These are phyloP conservation scores for Tauraco erythrolophus DNA, from an alignment of 2,113 vertebrate species.

Conservation along the genomic window DNA sequence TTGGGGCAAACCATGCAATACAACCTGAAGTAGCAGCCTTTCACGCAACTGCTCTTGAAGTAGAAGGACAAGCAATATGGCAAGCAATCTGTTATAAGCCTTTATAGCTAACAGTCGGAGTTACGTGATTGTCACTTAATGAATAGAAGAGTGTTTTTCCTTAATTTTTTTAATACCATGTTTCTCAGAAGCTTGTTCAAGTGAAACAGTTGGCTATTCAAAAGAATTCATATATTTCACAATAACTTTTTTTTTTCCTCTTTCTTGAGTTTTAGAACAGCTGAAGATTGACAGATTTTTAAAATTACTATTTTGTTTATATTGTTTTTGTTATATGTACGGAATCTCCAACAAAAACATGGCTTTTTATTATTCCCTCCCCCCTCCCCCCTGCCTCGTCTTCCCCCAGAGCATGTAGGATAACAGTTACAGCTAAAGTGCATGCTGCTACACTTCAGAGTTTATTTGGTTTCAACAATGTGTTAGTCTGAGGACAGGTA, in stretches of 20 bases:
- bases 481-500: background rate
- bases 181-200: background rate
- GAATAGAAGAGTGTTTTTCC: background rate
- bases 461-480: background rate
- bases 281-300: background rate
- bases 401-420: background rate
- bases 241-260: background rate
- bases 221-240: background rate
- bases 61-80: background rate
- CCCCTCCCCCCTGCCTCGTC: too few species aligned
- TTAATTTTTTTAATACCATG: background rate
- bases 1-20: background rate
- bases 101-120: background rate
- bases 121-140: background rate
- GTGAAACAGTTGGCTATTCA: background rate
- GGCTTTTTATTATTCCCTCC: too few species aligned
- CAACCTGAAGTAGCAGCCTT: background rate
- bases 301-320: background rate
- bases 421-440: background rate
- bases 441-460: background rate
- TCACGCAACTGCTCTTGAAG: background rate
- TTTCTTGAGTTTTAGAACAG: background rate
- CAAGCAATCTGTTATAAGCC: background rate
- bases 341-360: background rate
- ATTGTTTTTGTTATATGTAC: background rate